Evolutionary conservation across 2,113 vertebrate species (phyloP).

Genomic region (Lamprologus sp.): DNA sequence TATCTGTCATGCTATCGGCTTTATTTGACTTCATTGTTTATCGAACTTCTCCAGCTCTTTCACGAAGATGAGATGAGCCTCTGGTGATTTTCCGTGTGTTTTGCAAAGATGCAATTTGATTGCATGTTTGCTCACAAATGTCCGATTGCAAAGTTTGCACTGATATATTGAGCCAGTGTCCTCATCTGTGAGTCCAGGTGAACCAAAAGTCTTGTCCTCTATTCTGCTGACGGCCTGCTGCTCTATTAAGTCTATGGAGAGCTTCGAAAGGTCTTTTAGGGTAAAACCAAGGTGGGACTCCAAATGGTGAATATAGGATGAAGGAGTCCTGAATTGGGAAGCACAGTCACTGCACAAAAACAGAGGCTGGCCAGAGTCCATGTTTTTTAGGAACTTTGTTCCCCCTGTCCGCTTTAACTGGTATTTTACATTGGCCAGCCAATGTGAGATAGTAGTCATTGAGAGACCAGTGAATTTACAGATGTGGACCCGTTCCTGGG

Average conservation of each 20-base stretch:
- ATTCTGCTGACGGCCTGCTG: conserved; percentile 87
- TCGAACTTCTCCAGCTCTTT: conserved; percentile 71
- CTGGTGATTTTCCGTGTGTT: conserved; percentile 98
- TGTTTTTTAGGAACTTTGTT: conserved; percentile 98
- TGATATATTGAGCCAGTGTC: conserved; percentile 89
- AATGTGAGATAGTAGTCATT: conserved; percentile 99
- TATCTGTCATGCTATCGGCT: conserved; percentile 79
- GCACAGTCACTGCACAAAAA: conserved; percentile 99
- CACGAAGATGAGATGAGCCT: conserved; percentile 98
- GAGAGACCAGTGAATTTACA: conserved; percentile 99
- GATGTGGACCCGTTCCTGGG: conserved; percentile 96
- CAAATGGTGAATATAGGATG: conserved; percentile 92
- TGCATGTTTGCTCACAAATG: conserved; percentile 97
- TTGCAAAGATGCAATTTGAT: conserved; percentile 99
- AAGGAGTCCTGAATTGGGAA: conserved; percentile 98
- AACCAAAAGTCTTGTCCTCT: conserved; percentile 80
- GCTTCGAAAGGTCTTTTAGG: conserved; percentile 96
- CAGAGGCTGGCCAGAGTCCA: conserved; percentile 95
- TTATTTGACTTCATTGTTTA: conserved; percentile 50
- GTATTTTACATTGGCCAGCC: conserved; percentile 99
- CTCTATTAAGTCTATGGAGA: conserved; percentile 91
- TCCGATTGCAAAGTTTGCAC: conserved; percentile 97
- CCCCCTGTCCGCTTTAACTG: conserved; percentile 97
- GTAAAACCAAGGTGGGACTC: conserved; percentile 97
- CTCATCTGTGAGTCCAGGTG: conserved; percentile 84